Percentiles rank a stretch among this genome's conserved stretches.
These are phyloP conservation scores for Nasonovia ribisnigri DNA, from an alignment of 2,888 invertebrate species.

Conservation along the genomic window DNA sequence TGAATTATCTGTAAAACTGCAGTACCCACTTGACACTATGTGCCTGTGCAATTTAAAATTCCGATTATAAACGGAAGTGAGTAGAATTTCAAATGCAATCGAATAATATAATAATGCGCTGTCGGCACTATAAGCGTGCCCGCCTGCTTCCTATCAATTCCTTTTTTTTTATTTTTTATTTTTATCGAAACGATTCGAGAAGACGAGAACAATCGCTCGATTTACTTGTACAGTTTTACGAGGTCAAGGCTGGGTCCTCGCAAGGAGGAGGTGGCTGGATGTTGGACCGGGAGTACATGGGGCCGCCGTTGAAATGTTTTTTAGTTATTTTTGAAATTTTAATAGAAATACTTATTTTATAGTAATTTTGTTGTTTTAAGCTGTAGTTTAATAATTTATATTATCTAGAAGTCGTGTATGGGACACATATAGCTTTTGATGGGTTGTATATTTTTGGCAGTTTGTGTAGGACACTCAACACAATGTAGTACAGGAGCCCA, in stretches of 20 bases:
- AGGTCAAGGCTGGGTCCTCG: too few species aligned
- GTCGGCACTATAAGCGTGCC: not conserved
- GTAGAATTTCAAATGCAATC: not conserved
- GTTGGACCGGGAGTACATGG: too few species aligned
- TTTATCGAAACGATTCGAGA: not conserved
- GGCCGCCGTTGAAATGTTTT: too few species aligned
- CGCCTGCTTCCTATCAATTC: not conserved
- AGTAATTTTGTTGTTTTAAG: too few species aligned
- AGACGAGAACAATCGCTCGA: not conserved
- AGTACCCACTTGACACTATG: slow-evolving; percentile 18
- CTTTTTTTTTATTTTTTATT: not conserved
- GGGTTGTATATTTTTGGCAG: too few species aligned
- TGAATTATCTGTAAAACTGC: slow-evolving; percentile 8
- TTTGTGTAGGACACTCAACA: too few species aligned
- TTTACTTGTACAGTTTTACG: not conserved
- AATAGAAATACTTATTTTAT: too few species aligned
- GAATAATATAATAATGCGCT: not conserved
- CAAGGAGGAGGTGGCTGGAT: not conserved
- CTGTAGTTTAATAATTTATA: too few species aligned
- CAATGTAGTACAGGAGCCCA: too few species aligned
- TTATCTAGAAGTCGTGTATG: too few species aligned
- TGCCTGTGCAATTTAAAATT: slow-evolving; percentile 17
- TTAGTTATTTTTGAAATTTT: too few species aligned
- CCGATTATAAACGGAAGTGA: not conserved
- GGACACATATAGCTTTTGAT: too few species aligned